Evolutionary conservation across 2,888 invertebrate genomes (phyloP).

Genomic region (Drosophila colorata): DNA sequence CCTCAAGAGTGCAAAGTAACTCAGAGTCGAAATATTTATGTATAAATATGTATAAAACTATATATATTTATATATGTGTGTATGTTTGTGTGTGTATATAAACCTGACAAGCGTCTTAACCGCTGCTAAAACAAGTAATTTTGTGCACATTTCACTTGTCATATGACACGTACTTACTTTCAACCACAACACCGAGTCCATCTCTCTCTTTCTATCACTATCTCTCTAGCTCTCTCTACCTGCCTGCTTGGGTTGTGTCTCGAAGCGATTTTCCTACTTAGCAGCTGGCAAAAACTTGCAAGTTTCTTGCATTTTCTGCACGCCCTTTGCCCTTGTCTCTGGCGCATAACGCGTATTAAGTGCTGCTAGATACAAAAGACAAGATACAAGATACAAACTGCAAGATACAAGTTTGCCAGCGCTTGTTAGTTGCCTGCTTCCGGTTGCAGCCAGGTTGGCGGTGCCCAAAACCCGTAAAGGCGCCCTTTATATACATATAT

Average conservation of each 20-base stretch:
- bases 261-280: slow-evolving; percentile 76
- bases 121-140: slow-evolving; percentile 78
- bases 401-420: slow-evolving; percentile 43
- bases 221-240: slow-evolving; percentile 1
- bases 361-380: slow-evolving; percentile 51
- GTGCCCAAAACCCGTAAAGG: slow-evolving; percentile 40
- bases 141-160: slow-evolving; percentile 80
- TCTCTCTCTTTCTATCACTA: background rate
- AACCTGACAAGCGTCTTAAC: slow-evolving; percentile 57
- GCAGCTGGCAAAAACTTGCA: slow-evolving; percentile 66
- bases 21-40: slow-evolving; percentile 17
- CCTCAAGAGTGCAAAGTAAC: slow-evolving; percentile 51
- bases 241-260: slow-evolving; percentile 49
- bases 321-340: slow-evolving; percentile 30
- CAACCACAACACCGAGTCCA: slow-evolving; percentile 12
- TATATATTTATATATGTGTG: slow-evolving; percentile 1
- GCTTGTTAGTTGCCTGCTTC: slow-evolving; percentile 56
- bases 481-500: slow-evolving; percentile 6
- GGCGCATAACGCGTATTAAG: slow-evolving; percentile 65
- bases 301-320: slow-evolving; percentile 52
- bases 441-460: slow-evolving; percentile 38
- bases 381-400: slow-evolving; percentile 49
- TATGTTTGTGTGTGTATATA: slow-evolving; percentile 6
- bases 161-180: slow-evolving; percentile 73
- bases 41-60: slow-evolving; percentile 1